Conservation (phyloP, 2,888 invertebrate genomes). For the Liopterus haemorrhoidalis region DNA sequence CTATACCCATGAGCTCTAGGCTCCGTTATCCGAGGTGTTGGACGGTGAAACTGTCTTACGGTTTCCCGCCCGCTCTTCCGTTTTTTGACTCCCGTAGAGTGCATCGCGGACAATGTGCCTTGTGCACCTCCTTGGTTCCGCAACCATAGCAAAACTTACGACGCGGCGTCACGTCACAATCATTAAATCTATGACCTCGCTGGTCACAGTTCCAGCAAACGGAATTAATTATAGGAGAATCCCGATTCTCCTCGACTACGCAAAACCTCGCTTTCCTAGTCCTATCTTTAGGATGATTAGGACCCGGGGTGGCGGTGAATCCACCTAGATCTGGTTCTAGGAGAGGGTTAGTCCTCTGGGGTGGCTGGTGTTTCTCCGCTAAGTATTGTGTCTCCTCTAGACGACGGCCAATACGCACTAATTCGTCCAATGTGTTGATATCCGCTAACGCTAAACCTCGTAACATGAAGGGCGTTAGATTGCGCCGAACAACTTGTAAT, state of each 20-base stretch:
- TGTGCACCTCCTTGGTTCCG: too few relatives aligned
- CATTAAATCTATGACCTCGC: conserved; percentile 6
- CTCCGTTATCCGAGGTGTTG: too few relatives aligned
- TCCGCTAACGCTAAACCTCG: background rate
- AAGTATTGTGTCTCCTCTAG: background rate
- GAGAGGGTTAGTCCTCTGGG: background rate
- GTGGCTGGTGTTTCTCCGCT: background rate
- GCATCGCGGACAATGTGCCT: too few relatives aligned
- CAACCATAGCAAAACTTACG: conserved; percentile 12
- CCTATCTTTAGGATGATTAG: too few relatives aligned
- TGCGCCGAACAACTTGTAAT: background rate
- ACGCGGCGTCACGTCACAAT: background rate
- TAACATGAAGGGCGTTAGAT: background rate
- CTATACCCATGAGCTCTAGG: too few relatives aligned
- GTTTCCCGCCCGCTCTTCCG: too few relatives aligned
- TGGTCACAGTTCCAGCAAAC: conserved; percentile 19
- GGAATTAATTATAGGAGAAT: too few relatives aligned
- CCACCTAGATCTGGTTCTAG: conserved; percentile 2
- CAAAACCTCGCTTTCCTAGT: too few relatives aligned
- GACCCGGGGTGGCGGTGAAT: too few relatives aligned
- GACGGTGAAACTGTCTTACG: too few relatives aligned
- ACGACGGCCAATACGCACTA: background rate
- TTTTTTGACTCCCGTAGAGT: too few relatives aligned
- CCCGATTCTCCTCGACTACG: background rate
- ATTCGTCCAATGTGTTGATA: background rate